Evolutionary conservation across 2,113 vertebrate species (phyloP).

Genomic region (Oryzias melastigma): DNA sequence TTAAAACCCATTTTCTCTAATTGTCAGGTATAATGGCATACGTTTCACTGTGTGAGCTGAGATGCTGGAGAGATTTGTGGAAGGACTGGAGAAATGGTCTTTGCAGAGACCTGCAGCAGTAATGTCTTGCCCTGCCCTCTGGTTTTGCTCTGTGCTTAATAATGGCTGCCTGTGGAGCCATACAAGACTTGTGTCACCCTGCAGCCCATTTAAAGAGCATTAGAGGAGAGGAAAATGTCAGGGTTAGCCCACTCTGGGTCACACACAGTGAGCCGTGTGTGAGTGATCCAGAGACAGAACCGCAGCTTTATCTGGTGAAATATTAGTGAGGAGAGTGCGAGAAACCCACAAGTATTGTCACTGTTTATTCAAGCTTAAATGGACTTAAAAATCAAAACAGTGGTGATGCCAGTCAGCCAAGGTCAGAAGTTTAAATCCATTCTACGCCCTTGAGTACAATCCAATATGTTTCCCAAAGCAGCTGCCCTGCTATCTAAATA

Average conservation of each 20-base stretch:
- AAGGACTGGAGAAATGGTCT: neutral
- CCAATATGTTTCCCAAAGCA: neutral
- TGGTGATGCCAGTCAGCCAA: slow-evolving; percentile 13
- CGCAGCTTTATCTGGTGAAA: slow-evolving; percentile 10
- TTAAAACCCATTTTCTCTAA: slow-evolving; percentile 10
- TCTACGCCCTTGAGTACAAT: neutral
- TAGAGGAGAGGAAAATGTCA: slow-evolving; percentile 55
- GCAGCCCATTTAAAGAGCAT: slow-evolving; percentile 56
- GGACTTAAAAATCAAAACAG: neutral
- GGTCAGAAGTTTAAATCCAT: slow-evolving; percentile 15
- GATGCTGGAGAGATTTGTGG: neutral
- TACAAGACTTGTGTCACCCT: slow-evolving; percentile 42
- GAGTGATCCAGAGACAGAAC: slow-evolving; percentile 1
- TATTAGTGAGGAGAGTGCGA: slow-evolving; percentile 5
- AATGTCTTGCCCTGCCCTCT: slow-evolving; percentile 39
- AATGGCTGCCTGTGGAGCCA: slow-evolving; percentile 45
- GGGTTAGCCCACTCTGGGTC: slow-evolving; percentile 38
- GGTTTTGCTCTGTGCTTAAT: slow-evolving; percentile 45
- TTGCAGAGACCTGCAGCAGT: slow-evolving; percentile 17
- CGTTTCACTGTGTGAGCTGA: too few species aligned
- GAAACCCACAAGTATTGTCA: neutral
- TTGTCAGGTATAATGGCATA: neutral
- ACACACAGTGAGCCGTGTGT: slow-evolving; percentile 7
- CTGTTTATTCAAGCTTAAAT: slow-evolving; percentile 7
- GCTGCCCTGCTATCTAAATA: neutral